Conservation (phyloP, 2,113 vertebrate species). For the Oryzias celebensis region DNA sequence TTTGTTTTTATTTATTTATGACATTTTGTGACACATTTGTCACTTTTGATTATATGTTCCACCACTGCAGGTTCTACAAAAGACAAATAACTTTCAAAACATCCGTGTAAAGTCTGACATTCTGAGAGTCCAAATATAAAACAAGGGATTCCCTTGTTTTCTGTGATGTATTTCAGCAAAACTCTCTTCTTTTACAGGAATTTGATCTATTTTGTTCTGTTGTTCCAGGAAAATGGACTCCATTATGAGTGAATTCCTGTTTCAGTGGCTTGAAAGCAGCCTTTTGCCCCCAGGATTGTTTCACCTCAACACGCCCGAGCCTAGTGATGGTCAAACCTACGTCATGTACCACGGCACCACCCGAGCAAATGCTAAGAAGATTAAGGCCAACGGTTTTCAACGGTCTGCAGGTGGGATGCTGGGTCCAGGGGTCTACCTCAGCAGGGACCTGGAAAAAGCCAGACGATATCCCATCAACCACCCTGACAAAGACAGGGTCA, state of each 20-base stretch:
- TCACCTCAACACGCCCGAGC: fast-evolving
- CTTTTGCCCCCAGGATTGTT: fast-evolving
- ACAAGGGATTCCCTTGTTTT: no score
- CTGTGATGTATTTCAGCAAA: no score
- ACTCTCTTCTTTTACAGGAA: not conserved
- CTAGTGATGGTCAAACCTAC: not conserved
- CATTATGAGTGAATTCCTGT: slow-evolving; percentile 16
- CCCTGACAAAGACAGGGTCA: not conserved
- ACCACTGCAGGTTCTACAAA: no score
- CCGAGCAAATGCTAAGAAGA: fast-evolving
- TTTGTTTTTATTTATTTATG: no score
- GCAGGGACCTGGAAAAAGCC: slow-evolving; percentile 65
- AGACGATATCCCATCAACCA: slow-evolving; percentile 37
- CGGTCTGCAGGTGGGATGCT: slow-evolving; percentile 57
- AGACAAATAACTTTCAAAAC: no score
- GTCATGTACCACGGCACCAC: slow-evolving; percentile 77
- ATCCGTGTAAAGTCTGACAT: no score
- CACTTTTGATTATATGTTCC: no score
- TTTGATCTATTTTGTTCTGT: not conserved
- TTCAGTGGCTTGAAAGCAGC: slow-evolving; percentile 55
- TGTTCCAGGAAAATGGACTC: not conserved
- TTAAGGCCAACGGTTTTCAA: not conserved
- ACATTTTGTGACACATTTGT: no score
- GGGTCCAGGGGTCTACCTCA: slow-evolving; percentile 68
- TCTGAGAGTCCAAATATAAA: no score